Evolutionary conservation across 1,140 invertebrate genomes (phyloP).

Genomic region (Micrasema minimum): DNA sequence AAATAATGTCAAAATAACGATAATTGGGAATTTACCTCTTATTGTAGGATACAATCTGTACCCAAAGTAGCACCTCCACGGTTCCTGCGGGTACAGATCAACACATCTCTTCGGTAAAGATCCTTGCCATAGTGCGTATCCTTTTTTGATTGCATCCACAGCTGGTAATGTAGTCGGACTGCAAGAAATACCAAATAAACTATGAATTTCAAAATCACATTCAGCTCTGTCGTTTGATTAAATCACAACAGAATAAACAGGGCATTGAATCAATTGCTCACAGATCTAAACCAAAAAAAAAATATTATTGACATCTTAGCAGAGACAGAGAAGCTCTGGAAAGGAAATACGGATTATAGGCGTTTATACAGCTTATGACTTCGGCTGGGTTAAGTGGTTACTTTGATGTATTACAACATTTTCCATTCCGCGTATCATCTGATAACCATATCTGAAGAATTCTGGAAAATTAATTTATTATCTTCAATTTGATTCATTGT

Average conservation of each 20-base stretch:
- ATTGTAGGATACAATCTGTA: slow-evolving; percentile 89
- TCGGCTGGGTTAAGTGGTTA: too few relatives aligned
- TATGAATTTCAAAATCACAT: not conserved
- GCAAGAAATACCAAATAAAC: not conserved
- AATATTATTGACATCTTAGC: too few relatives aligned
- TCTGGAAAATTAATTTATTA: too few relatives aligned
- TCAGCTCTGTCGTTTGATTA: not conserved
- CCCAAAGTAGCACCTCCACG: slow-evolving; percentile 93
- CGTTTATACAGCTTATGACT: too few relatives aligned
- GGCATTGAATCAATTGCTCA: not conserved
- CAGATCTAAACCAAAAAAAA: too few relatives aligned
- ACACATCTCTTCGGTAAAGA: slow-evolving; percentile 81
- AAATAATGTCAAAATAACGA: too few relatives aligned
- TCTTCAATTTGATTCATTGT: too few relatives aligned
- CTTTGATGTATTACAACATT: too few relatives aligned
- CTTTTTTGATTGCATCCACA: slow-evolving; percentile 72
- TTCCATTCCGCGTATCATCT: too few relatives aligned
- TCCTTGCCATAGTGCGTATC: slow-evolving; percentile 86
- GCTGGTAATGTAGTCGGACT: slow-evolving; percentile 47
- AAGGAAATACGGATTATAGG: too few relatives aligned
- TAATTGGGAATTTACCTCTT: slow-evolving; percentile 68
- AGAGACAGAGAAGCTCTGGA: too few relatives aligned
- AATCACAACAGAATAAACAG: not conserved
- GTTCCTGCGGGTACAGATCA: slow-evolving; percentile 75
- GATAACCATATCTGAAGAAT: too few relatives aligned